Conservation (phyloP, 64 coral and sea anemone species). For the Cladopsammia gracilis region DNA sequence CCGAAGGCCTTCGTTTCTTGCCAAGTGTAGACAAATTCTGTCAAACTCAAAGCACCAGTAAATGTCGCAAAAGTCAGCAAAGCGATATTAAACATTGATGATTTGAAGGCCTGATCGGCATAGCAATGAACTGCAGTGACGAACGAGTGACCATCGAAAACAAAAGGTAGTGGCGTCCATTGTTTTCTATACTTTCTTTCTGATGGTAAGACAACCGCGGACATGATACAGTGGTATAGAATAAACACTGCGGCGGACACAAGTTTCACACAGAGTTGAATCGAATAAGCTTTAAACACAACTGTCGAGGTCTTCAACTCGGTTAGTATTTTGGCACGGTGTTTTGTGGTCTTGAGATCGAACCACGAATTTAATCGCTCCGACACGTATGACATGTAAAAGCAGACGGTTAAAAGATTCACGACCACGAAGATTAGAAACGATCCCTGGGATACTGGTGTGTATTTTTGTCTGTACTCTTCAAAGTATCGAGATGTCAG, state of each 20-base stretch:
- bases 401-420: slow-evolving; percentile 5
- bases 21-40: slow-evolving; percentile 23
- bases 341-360: slow-evolving; percentile 4
- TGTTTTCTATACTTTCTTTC: slow-evolving; percentile 3
- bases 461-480: slow-evolving; percentile 19
- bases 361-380: slow-evolving; percentile 31
- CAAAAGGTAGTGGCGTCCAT: slow-evolving; percentile 18
- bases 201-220: slow-evolving; percentile 11
- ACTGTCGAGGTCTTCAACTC: slow-evolving; percentile 21
- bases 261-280: slow-evolving; percentile 22
- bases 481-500: background rate
- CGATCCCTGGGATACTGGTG: background rate
- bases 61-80: slow-evolving; percentile 38
- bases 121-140: background rate
- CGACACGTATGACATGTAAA: slow-evolving; percentile 21
- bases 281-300: slow-evolving; percentile 18
- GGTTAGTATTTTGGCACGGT: slow-evolving; percentile 23
- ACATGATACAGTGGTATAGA: slow-evolving; percentile 8
- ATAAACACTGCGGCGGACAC: background rate
- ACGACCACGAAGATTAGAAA: slow-evolving; percentile 8
- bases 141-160: background rate
- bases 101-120: slow-evolving; percentile 41
- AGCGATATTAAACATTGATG: slow-evolving; percentile 40
- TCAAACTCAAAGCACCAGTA: background rate
- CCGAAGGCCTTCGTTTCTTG: slow-evolving; percentile 40